Percentiles rank a stretch among this genome's conserved stretches.
These are phyloP conservation scores for Endomychus coccineus DNA, from an alignment of 2,888 invertebrate species.

Conservation along the genomic window DNA sequence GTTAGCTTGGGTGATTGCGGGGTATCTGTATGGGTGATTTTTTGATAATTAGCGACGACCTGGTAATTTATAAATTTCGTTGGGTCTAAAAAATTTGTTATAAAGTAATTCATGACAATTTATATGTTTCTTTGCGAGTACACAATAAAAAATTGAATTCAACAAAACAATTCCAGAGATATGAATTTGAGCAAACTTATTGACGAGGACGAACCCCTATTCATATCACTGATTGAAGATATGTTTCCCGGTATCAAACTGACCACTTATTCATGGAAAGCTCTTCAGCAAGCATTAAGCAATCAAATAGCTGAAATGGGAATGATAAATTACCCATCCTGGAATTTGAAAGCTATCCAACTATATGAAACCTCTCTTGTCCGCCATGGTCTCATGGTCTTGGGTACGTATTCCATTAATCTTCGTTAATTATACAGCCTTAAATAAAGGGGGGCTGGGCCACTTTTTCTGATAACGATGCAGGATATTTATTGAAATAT, in stretches of 20 bases:
- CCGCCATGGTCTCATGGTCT: constrained; percentile 81
- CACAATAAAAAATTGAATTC: too few relatives aligned
- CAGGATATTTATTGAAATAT: too few relatives aligned
- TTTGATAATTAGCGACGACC: too few relatives aligned
- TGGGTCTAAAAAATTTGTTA: too few relatives aligned
- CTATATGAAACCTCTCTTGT: constrained; percentile 81
- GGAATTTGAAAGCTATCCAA: constrained; percentile 83
- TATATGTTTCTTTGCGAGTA: too few relatives aligned
- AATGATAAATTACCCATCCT: constrained; percentile 72
- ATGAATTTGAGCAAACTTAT: constrained; percentile 93
- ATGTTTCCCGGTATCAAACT: constrained; percentile 82
- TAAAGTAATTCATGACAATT: too few relatives aligned
- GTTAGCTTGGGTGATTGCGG: too few relatives aligned
- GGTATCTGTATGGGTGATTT: too few relatives aligned
- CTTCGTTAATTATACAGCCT: too few relatives aligned
- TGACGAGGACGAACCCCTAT: constrained; percentile 85
- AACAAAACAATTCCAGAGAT: constrained; percentile 64
- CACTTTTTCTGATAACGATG: too few relatives aligned
- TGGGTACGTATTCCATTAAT: constrained; percentile 39
- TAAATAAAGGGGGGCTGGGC: too few relatives aligned
- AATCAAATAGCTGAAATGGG: constrained; percentile 56
- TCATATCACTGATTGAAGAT: constrained; percentile 79
- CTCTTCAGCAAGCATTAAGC: constrained; percentile 66
- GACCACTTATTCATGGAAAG: constrained; percentile 61
- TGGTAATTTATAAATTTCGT: too few relatives aligned